Conservation (phyloP, 1,140 invertebrate genomes). For the Zaprionus davidi region DNA sequence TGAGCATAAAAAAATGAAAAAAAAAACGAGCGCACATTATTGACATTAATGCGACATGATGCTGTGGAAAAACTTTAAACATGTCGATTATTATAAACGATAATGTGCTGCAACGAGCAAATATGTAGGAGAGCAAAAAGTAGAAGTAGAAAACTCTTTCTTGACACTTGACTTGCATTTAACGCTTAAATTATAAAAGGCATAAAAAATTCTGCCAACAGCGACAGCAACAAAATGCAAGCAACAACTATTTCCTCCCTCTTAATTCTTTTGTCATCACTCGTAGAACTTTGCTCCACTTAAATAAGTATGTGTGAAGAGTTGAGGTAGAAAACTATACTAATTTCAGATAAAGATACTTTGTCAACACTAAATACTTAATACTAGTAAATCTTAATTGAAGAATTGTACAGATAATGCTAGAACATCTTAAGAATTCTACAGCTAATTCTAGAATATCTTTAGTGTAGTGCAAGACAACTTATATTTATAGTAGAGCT, state of each 20-base stretch:
- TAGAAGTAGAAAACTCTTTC: conserved; percentile 21
- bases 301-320: too few relatives aligned
- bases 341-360: too few relatives aligned
- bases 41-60: conserved; percentile 53
- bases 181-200: conserved; percentile 33
- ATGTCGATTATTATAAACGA: conserved; percentile 59
- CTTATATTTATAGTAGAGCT: not conserved
- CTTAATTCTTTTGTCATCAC: not conserved
- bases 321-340: too few relatives aligned
- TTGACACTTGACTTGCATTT: conserved; percentile 45
- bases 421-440: not conserved
- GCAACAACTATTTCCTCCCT: not conserved
- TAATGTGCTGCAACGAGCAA: conserved; percentile 38
- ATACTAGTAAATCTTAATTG: too few relatives aligned
- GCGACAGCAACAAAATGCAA: not conserved
- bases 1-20: conserved; percentile 31
- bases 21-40: conserved; percentile 6
- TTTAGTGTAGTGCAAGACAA: not conserved
- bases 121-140: conserved; percentile 14
- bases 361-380: too few relatives aligned
- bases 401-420: not conserved
- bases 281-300: not conserved
- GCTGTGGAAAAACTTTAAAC: conserved; percentile 52
- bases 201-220: conserved; percentile 20
- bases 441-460: not conserved